Conservation (phyloP, 2,797 vertebrate genomes). For the Epinephelus awoara region DNA sequence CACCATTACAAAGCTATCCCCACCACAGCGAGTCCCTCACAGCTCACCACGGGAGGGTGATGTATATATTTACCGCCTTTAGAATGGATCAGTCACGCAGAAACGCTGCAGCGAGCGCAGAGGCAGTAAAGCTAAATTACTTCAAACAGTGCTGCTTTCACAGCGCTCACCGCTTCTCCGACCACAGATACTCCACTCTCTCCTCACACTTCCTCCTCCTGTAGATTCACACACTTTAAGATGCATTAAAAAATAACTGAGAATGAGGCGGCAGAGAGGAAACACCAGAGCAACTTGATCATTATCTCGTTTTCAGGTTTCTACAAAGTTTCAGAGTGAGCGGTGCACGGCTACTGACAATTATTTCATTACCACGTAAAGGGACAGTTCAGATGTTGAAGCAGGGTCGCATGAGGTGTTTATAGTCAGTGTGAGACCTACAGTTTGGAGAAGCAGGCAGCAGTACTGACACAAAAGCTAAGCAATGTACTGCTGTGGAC, state of each 20-base stretch:
- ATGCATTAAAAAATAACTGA: neutral
- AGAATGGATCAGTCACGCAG: slow-evolving; percentile 46
- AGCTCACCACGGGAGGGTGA: slow-evolving; percentile 35
- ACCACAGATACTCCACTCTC: neutral
- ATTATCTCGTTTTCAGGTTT: no score
- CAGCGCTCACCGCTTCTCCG: slow-evolving; percentile 23
- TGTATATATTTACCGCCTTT: slow-evolving; percentile 50
- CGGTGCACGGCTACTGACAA: no score
- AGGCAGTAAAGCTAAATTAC: slow-evolving; percentile 29
- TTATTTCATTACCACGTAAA: no score
- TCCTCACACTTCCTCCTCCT: neutral
- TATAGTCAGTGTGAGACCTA: no score
- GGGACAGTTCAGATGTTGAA: no score
- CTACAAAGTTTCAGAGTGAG: no score
- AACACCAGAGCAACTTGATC: neutral
- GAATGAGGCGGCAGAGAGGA: neutral
- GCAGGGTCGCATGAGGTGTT: no score
- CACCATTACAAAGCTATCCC: slow-evolving; percentile 30
- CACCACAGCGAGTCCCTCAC: slow-evolving; percentile 4
- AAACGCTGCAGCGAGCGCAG: slow-evolving; percentile 2
- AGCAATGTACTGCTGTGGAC: no score
- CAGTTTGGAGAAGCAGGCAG: no score
- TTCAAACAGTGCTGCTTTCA: slow-evolving; percentile 38
- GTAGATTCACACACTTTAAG: slow-evolving; percentile 13
- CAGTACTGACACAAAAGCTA: no score